Base-by-base conservation (phyloP, 2,888 invertebrate genomes). In the Epsilonema sp. region DNA sequence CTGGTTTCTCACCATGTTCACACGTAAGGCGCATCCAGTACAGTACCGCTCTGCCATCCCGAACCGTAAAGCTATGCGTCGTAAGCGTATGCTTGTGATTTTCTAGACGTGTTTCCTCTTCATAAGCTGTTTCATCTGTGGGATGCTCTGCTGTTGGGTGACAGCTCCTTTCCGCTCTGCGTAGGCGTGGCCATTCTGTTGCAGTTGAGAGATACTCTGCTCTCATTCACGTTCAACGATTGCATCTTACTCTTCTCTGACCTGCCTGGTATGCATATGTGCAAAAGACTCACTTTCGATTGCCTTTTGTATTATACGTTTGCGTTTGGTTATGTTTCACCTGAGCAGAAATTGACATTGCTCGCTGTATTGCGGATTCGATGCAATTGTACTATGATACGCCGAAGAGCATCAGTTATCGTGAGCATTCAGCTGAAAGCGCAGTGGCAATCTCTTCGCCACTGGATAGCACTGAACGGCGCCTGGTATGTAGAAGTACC, bases 1-100 rank as follows among this genome's bases (percentile, higher is more conserved):
- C 0, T 97, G 94, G 94, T 94, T 92, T 66, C 73, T 94, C 31
- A 94, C 92, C 4, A 89, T 94, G 84, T 94, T 89, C 71, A 89
- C 90, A 49, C 90, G 89, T 90, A 70, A 78, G 81, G 76, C n/a
- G n/a, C n/a, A n/a, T n/a, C n/a, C n/a, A n/a, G n/a, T n/a, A n/a
- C n/a, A n/a, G n/a, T n/a, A n/a, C n/a, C n/a, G n/a, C n/a, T n/a
- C n/a, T n/a, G n/a, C n/a, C n/a, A n/a, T n/a, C n/a, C n/a, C n/a
- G n/a, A n/a, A n/a, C n/a, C n/a, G n/a, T n/a, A n/a, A n/a, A n/a
- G n/a, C n/a, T n/a, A n/a, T n/a, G n/a, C n/a, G n/a, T n/a, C n/a
- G n/a, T n/a, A n/a, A n/a, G n/a, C n/a, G n/a, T n/a, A n/a, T n/a
- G n/a, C n/a, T n/a, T n/a, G n/a, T n/a, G n/a, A 54, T 55, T 61